These are phyloP conservation scores for Gorsachius goisagi DNA, from an alignment of 2,113 vertebrate genomes.

Conservation along the genomic window DNA sequence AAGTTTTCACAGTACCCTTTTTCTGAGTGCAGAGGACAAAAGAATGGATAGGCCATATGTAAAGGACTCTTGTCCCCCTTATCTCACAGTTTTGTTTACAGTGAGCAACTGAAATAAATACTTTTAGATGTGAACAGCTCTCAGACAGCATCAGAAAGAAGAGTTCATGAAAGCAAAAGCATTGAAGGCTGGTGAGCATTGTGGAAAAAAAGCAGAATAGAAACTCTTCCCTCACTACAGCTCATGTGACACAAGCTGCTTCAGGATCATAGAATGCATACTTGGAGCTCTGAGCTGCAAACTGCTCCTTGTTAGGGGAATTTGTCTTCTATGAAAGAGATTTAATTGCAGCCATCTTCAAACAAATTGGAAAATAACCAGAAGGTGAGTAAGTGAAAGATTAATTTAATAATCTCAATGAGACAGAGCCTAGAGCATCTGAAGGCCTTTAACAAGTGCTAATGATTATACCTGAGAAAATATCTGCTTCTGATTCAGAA, in stretches of 20 bases:
- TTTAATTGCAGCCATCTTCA: conserved; percentile 55
- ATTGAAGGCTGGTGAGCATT: not conserved
- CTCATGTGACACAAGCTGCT: not conserved
- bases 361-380: conserved; percentile 58
- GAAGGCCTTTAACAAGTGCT: conserved; percentile 43
- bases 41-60: not conserved
- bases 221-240: not conserved
- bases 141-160: not conserved
- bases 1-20: not conserved
- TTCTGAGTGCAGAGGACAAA: not conserved
- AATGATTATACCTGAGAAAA: conserved; percentile 54
- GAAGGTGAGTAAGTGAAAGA: conserved; percentile 40
- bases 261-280: not conserved
- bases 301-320: conserved; percentile 4
- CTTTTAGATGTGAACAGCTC: not conserved
- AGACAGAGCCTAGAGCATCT: conserved; percentile 32
- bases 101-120: not conserved
- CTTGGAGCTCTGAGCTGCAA: not conserved
- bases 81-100: not conserved
- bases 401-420: conserved; percentile 48
- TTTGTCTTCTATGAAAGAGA: conserved; percentile 33
- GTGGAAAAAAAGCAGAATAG: not conserved
- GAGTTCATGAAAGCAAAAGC: not conserved
- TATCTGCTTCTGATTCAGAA: conserved; percentile 31
- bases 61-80: not conserved